These are phyloP conservation scores for Stomatorhinus ivindoensis DNA, from an alignment of 2,113 vertebrate genomes.

Conservation along the genomic window DNA sequence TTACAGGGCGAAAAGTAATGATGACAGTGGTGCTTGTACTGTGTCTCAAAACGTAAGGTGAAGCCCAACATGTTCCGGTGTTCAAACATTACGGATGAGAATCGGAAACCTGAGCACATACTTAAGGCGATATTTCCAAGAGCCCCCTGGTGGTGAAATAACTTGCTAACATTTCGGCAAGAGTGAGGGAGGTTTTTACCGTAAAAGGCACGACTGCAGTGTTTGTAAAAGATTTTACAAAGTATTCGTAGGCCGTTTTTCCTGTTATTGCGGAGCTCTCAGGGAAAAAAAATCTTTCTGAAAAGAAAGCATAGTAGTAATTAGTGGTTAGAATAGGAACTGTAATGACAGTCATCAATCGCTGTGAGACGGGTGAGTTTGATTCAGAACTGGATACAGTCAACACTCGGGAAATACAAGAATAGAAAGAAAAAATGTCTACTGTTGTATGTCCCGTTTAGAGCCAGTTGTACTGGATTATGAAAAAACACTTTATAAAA, in stretches of 20 bases:
- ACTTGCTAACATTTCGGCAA: neutral
- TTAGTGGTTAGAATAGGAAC: neutral
- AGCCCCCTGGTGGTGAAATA: neutral
- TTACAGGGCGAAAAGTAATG: neutral
- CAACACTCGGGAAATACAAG: neutral
- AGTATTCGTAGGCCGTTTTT: neutral
- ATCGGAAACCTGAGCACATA: neutral
- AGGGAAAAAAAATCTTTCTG: neutral
- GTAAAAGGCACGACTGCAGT: neutral
- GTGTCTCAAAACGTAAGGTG: neutral
- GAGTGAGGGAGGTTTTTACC: neutral
- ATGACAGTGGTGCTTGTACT: neutral
- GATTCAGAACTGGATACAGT: neutral
- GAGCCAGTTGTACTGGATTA: neutral
- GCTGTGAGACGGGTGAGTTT: neutral
- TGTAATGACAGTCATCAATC: neutral
- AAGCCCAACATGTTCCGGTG: neutral
- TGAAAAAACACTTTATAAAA: neutral
- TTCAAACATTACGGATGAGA: neutral
- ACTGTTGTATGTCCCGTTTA: neutral
- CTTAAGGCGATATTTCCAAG: neutral
- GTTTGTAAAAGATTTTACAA: neutral
- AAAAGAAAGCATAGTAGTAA: neutral
- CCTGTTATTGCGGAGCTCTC: neutral
- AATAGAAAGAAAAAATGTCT: neutral